Conservation (phyloP, 2,888 invertebrate genomes). For the Xestia xanthographa region DNA sequence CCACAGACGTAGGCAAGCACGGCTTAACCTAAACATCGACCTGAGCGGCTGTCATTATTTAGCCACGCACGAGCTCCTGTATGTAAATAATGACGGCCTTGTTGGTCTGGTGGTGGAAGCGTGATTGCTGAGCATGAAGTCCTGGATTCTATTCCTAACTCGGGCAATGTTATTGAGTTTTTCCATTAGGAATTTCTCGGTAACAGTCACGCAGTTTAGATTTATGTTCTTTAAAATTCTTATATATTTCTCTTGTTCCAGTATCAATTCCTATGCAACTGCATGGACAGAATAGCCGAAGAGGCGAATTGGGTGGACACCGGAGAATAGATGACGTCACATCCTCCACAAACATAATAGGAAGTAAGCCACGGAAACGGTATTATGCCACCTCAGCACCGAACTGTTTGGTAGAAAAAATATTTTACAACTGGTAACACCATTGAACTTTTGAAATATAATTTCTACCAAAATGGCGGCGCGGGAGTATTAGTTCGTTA, state of each 20-base stretch:
- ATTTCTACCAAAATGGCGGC: conserved; percentile 60
- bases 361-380: conserved; percentile 63
- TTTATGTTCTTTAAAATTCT: neutral
- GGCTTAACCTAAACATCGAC: too few relatives aligned
- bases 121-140: neutral
- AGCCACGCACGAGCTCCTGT: neutral
- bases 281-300: conserved; percentile 98
- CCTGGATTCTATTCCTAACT: neutral
- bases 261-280: conserved; percentile 97
- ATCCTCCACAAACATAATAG: conserved; percentile 39
- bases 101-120: fast-evolving
- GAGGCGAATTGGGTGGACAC: conserved; percentile 96
- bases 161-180: neutral
- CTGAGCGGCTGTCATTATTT: too few relatives aligned
- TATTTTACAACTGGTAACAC: conserved; percentile 41
- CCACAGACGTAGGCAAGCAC: too few relatives aligned
- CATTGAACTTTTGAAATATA: conserved; percentile 39
- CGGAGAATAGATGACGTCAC: conserved; percentile 91
- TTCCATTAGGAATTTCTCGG: neutral
- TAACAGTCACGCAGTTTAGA: neutral
- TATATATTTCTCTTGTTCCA: conserved; percentile 84
- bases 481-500: conserved; percentile 65
- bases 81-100: neutral
- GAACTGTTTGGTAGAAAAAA: conserved; percentile 60
- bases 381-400: conserved; percentile 63